phyloP scores from a whole-genome alignment of 1,140 invertebrate species.

The Bathynomus jamesi region DNA sequence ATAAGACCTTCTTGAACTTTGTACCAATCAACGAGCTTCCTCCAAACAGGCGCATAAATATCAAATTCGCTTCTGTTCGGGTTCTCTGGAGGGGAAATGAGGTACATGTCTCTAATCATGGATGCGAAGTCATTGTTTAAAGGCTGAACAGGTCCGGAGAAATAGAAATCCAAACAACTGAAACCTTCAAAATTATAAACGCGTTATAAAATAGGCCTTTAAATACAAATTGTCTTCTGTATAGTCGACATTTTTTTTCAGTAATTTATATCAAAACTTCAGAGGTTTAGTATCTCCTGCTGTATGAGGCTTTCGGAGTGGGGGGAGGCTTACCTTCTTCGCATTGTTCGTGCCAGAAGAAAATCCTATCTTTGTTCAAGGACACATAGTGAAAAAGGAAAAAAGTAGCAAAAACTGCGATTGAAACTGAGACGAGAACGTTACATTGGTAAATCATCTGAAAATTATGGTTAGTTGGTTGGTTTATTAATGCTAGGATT shows the following conservation, averaged over 20 bases:
- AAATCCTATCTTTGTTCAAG: not conserved
- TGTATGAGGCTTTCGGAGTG: not conserved
- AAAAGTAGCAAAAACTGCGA: not conserved
- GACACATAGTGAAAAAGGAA: constrained; percentile 6
- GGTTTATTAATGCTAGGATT: too few relatives aligned
- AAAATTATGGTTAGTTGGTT: too few relatives aligned
- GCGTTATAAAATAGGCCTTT: not conserved
- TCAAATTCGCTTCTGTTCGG: constrained; percentile 12
- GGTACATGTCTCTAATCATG: constrained; percentile 10
- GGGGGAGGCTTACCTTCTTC: not conserved
- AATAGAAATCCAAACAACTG: constrained; percentile 14
- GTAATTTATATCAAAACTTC: not conserved
- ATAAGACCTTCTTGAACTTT: not conserved
- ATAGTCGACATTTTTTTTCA: not conserved
- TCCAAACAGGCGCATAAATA: constrained; percentile 19
- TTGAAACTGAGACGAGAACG: not conserved
- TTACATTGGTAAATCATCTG: constrained; percentile 14
- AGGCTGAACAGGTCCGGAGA: not conserved
- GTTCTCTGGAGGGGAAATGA: constrained; percentile 7
- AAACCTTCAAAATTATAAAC: not conserved
- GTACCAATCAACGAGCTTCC: constrained; percentile 29
- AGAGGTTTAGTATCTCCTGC: not conserved
- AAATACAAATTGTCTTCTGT: not conserved
- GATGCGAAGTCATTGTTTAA: constrained; percentile 5
- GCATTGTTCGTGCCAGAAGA: not conserved